Evolutionary conservation across 1,140 invertebrate genomes (phyloP).

Genomic region (Caligus rogercresseyi): DNA sequence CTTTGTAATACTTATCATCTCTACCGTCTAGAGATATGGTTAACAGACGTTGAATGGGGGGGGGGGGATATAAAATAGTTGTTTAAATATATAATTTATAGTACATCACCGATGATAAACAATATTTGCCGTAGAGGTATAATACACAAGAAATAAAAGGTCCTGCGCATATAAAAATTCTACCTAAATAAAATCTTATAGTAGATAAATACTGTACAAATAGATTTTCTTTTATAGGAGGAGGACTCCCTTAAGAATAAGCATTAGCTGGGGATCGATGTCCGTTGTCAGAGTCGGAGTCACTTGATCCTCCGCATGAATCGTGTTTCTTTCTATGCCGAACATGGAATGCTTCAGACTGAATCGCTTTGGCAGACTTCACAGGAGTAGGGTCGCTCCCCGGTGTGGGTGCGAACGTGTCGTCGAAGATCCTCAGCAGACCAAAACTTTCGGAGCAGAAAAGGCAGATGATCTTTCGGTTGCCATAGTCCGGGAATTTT

Average conservation of each 20-base stretch:
- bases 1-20: no score
- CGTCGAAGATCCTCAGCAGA: constrained; percentile 74
- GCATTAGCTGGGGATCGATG: background rate
- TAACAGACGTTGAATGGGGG: no score
- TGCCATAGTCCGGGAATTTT: constrained; percentile 64
- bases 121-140: background rate
- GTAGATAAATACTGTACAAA: background rate
- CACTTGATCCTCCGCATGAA: constrained; percentile 9
- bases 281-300: constrained; percentile 4
- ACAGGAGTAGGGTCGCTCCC: constrained; percentile 49
- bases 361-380: constrained; percentile 50
- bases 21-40: no score
- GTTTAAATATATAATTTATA: constrained; percentile 26
- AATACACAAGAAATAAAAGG: no score
- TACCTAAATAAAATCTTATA: background rate
- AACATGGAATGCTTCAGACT: constrained; percentile 86
- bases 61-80: constrained; percentile 26
- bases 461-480: constrained; percentile 60
- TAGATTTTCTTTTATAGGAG: background rate
- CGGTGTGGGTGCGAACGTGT: constrained; percentile 75
- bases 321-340: constrained; percentile 66
- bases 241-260: no score
- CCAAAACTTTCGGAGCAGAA: constrained; percentile 83
- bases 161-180: no score
- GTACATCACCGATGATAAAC: background rate